Evolutionary conservation across 1,140 invertebrate genomes (phyloP).

Genomic region (Metopolophium dirhodum): DNA sequence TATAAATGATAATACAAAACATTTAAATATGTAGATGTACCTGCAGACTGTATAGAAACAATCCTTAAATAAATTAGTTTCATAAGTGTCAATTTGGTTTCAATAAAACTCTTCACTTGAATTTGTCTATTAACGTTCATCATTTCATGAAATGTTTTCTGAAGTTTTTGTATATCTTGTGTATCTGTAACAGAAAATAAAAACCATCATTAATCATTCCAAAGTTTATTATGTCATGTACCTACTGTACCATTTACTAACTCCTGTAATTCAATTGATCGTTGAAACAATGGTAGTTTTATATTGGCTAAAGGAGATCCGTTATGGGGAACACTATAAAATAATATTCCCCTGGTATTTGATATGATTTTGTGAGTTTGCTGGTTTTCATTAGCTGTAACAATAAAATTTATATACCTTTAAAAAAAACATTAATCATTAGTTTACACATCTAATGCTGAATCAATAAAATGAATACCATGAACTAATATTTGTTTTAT

Average conservation of each 20-base stretch:
- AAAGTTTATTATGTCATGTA: too few relatives aligned
- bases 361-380: slow-evolving; percentile 58
- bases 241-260: slow-evolving; percentile 69
- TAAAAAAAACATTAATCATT: background rate
- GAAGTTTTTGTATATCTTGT: slow-evolving; percentile 68
- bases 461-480: slow-evolving; percentile 62
- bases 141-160: slow-evolving; percentile 66
- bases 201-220: background rate
- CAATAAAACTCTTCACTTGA: slow-evolving; percentile 72
- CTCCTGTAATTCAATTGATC: slow-evolving; percentile 71
- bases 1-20: too few relatives aligned
- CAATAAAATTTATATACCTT: background rate
- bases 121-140: slow-evolving; percentile 65
- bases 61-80: slow-evolving; percentile 72
- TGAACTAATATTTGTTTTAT: slow-evolving; percentile 73
- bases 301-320: slow-evolving; percentile 74
- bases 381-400: slow-evolving; percentile 62
- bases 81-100: slow-evolving; percentile 74
- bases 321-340: slow-evolving; percentile 77
- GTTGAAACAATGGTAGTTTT: slow-evolving; percentile 68
- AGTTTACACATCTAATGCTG: background rate
- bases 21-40: slow-evolving; percentile 62
- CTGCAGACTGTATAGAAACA: slow-evolving; percentile 72
- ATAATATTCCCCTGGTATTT: slow-evolving; percentile 71
- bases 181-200: slow-evolving; percentile 65